Percentiles rank a stretch among this genome's conserved stretches.
Evolutionary conservation across 2,113 vertebrate genomes (phyloP).

Genomic region (Sander vitreus): DNA sequence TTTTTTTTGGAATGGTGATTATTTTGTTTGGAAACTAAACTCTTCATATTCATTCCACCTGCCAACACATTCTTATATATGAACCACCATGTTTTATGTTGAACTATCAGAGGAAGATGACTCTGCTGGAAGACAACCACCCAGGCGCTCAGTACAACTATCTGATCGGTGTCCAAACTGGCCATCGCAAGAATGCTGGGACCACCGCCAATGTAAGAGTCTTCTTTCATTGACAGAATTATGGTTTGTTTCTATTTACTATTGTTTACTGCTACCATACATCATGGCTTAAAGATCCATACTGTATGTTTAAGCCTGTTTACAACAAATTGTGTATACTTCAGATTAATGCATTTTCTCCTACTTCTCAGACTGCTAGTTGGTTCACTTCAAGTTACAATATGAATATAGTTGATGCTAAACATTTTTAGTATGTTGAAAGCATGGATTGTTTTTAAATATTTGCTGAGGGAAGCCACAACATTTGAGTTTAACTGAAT

Average conservation of each 20-base stretch:
- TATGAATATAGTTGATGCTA: not conserved
- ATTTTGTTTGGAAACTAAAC: not conserved
- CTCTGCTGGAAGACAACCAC: conserved; percentile 86
- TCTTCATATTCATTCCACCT: not conserved
- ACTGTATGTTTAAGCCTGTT: not conserved
- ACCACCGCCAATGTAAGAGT: conserved; percentile 85
- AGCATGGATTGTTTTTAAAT: not conserved
- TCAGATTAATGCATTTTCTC: too few species aligned
- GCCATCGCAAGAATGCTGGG: conserved; percentile 83
- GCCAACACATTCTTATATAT: not conserved
- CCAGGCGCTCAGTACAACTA: conserved; percentile 83
- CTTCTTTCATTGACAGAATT: not conserved
- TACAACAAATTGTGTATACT: not conserved
- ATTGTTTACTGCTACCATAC: not conserved
- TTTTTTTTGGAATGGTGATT: not conserved
- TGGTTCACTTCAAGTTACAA: not conserved
- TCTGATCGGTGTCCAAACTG: conserved; percentile 86
- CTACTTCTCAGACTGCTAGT: not conserved
- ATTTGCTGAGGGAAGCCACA: not conserved
- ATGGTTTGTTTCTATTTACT: not conserved
- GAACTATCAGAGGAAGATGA: conserved; percentile 85
- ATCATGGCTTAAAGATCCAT: not conserved
- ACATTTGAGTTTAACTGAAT: not conserved
- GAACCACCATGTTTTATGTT: conserved; percentile 12
- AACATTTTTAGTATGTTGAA: not conserved